A percentile compares a stretch with the other conserved stretches of the same genome.
Evolutionary conservation across 2,888 invertebrate species (phyloP).

Genomic region (Trypoxylon attenuatum): DNA sequence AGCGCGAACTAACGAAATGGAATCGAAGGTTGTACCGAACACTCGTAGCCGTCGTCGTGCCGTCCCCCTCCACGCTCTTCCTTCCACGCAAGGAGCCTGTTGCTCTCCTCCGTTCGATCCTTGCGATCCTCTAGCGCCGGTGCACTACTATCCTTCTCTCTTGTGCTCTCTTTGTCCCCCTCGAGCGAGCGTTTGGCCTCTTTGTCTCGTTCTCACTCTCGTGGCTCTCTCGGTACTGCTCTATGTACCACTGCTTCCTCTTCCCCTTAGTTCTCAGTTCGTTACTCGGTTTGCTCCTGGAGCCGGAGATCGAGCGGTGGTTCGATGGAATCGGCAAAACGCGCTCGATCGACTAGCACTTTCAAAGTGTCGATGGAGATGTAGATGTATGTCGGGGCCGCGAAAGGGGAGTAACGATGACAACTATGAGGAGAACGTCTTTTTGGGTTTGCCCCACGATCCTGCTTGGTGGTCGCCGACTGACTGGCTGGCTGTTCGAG

Average conservation of each 20-base stretch:
- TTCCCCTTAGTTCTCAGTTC: conserved; percentile 2
- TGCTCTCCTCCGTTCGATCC: conserved; percentile 55
- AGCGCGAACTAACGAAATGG: conserved; percentile 43
- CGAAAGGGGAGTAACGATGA: not conserved
- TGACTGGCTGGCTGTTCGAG: not conserved
- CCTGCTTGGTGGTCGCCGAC: no score
- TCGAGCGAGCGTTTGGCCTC: no score
- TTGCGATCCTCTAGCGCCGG: conserved; percentile 42
- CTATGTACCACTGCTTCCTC: not conserved
- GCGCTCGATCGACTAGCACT: not conserved
- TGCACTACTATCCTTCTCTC: conserved; percentile 1
- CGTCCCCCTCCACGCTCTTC: conserved; percentile 41
- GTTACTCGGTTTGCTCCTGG: not conserved
- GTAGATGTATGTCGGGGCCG: not conserved
- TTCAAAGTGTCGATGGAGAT: not conserved
- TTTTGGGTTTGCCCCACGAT: no score
- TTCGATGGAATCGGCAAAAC: not conserved
- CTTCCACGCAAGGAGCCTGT: conserved; percentile 54
- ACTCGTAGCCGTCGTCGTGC: conserved; percentile 28
- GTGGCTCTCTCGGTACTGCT: no score
- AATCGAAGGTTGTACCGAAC: conserved; percentile 53
- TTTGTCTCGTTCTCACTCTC: no score
- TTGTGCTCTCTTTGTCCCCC: not conserved
- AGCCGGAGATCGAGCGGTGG: conserved; percentile 2
- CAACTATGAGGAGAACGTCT: not conserved